phyloP scores from a whole-genome alignment of 2,113 vertebrate genomes.

The Mustelus asterias region DNA sequence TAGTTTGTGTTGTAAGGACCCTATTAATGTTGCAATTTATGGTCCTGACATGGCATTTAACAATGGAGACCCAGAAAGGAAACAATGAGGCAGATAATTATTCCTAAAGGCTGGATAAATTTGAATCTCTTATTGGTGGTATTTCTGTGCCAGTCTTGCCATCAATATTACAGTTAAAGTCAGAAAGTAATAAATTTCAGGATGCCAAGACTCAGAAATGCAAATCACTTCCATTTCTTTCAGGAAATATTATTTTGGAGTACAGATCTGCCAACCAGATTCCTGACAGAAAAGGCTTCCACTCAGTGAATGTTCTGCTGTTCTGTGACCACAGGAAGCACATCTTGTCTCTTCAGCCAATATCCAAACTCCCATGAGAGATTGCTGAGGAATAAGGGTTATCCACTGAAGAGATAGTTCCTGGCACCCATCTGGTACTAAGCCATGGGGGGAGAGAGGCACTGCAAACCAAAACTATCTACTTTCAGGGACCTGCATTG shows the following conservation, averaged over 20 bases:
- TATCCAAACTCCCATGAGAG: not conserved
- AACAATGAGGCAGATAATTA: not conserved
- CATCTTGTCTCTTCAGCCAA: not conserved
- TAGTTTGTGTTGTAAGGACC: not conserved
- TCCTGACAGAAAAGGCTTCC: no score
- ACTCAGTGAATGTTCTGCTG: no score
- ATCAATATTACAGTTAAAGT: not conserved
- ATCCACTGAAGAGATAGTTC: no score
- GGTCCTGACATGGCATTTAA: not conserved
- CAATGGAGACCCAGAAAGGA: not conserved
- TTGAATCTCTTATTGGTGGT: not conserved
- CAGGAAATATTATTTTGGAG: not conserved
- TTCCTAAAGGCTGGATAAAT: not conserved
- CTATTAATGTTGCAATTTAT: not conserved
- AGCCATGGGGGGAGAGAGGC: no score
- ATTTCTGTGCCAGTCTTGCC: not conserved
- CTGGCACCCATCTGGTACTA: no score
- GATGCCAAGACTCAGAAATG: not conserved
- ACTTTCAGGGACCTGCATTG: no score
- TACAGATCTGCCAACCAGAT: not conserved
- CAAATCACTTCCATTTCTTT: not conserved
- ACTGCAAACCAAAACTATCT: no score
- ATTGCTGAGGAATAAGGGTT: no score
- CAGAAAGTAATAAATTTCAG: not conserved
- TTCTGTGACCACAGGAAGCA: no score